Evolutionary conservation across 1,140 invertebrate species (phyloP).

Genomic region (Teleopsis dalmanni): DNA sequence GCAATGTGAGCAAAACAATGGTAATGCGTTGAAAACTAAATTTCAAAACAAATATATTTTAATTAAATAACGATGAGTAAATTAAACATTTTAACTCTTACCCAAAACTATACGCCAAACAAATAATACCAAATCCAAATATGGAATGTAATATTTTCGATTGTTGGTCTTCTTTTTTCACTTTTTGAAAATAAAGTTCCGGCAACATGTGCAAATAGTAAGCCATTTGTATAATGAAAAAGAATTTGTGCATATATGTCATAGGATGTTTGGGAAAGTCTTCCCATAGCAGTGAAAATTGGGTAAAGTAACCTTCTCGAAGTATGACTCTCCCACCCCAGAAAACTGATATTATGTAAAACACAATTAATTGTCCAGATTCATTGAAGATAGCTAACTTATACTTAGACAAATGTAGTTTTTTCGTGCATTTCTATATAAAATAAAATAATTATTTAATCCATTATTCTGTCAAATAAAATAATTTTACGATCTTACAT

Average conservation of each 20-base stretch:
- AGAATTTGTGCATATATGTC: conserved; percentile 88
- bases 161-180: conserved; percentile 79
- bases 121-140: conserved; percentile 72
- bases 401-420: conserved; percentile 91
- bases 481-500: conserved; percentile 97
- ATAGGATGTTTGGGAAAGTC: conserved; percentile 57
- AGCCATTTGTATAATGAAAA: conserved; percentile 86
- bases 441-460: too few species aligned
- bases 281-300: conserved; percentile 52
- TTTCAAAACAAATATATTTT: too few species aligned
- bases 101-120: conserved; percentile 81
- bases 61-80: too few species aligned
- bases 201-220: conserved; percentile 96
- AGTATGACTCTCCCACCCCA: conserved; percentile 91
- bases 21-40: conserved; percentile 86
- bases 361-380: conserved; percentile 87
- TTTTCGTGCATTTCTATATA: too few species aligned
- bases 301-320: conserved; percentile 59
- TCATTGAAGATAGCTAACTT: conserved; percentile 95
- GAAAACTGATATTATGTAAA: conserved; percentile 70
- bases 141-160: conserved; percentile 67
- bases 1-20: conserved; percentile 80
- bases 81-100: too few species aligned
- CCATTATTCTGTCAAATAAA: too few species aligned
- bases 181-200: conserved; percentile 94